These are phyloP conservation scores for Hapalemur alaotrensis DNA, from an alignment of 2,797 vertebrate species.

Conservation along the genomic window DNA sequence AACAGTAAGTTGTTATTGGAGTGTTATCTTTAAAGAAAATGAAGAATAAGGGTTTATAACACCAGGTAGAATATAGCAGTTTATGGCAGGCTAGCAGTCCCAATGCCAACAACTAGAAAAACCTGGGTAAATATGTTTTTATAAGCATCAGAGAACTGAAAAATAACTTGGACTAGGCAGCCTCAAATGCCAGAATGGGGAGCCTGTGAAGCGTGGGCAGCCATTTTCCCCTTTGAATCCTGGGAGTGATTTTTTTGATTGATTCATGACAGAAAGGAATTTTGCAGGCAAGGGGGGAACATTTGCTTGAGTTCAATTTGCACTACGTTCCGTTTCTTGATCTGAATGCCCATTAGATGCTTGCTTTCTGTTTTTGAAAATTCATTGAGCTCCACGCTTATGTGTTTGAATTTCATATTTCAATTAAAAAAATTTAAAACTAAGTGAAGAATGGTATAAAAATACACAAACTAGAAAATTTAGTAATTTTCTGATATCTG, in stretches of 20 bases:
- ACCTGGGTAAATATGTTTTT: neutral
- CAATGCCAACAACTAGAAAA: neutral
- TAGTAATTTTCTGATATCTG: conserved; percentile 55
- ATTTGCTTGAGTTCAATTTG: neutral
- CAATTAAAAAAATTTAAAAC: conserved; percentile 22
- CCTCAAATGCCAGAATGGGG: neutral
- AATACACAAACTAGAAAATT: conserved; percentile 33
- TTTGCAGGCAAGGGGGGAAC: neutral
- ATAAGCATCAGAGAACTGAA: neutral
- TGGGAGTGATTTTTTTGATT: neutral
- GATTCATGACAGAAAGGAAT: neutral
- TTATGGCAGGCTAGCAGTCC: neutral
- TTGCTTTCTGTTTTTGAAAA: conserved; percentile 16
- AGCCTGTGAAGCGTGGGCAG: neutral
- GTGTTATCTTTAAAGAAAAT: neutral
- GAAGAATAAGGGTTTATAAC: neutral
- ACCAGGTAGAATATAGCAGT: neutral
- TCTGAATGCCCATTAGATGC: neutral
- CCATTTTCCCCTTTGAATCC: neutral
- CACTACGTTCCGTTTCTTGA: neutral
- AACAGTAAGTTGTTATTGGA: neutral
- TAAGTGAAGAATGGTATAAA: conserved; percentile 48
- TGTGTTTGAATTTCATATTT: neutral
- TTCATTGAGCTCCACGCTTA: neutral
- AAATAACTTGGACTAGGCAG: neutral